Percentiles rank a stretch among this genome's conserved stretches.
Conservation (phyloP, 1,140 invertebrate genomes). For the Drosophila parabipectinata region DNA sequence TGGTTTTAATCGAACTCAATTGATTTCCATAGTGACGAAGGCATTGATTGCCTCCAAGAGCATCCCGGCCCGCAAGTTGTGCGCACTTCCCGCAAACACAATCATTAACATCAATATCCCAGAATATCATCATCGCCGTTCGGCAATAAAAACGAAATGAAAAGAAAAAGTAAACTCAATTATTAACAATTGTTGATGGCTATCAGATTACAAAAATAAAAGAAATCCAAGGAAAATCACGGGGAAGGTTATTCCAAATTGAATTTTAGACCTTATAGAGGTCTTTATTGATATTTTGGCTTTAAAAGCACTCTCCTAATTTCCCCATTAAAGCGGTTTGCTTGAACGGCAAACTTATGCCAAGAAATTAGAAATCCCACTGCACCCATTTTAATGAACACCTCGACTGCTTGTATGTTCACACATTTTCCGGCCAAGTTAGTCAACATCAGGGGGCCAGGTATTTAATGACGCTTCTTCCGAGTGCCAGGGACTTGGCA, state of each 20-base stretch:
- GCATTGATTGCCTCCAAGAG: slow-evolving; percentile 59
- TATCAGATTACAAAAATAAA: slow-evolving; percentile 45
- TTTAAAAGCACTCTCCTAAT: not conserved
- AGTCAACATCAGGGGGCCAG: slow-evolving; percentile 24
- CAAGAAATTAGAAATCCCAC: slow-evolving; percentile 2
- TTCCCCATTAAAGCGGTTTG: not conserved
- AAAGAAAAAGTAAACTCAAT: slow-evolving; percentile 43
- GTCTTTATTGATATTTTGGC: not conserved
- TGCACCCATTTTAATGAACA: slow-evolving; percentile 15
- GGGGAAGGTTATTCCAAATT: slow-evolving; percentile 33
- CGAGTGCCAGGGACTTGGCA: not conserved
- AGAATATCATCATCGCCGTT: slow-evolving; percentile 3
- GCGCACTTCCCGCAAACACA: slow-evolving; percentile 33
- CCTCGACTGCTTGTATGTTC: slow-evolving; percentile 8
- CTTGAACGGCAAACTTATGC: not conserved
- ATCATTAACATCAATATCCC: slow-evolving; percentile 10
- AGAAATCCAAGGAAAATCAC: slow-evolving; percentile 49
- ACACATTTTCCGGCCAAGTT: slow-evolving; percentile 7
- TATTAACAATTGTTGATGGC: slow-evolving; percentile 42
- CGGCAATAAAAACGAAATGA: slow-evolving; percentile 10
- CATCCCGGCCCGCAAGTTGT: not conserved
- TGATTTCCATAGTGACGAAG: slow-evolving; percentile 75
- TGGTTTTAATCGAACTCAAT: slow-evolving; percentile 74
- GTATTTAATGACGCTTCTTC: slow-evolving; percentile 23
- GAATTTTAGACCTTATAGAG: slow-evolving; percentile 1